phyloP scores from a whole-genome alignment of 1,140 invertebrate genomes.

The Coptotermes formosanus region DNA sequence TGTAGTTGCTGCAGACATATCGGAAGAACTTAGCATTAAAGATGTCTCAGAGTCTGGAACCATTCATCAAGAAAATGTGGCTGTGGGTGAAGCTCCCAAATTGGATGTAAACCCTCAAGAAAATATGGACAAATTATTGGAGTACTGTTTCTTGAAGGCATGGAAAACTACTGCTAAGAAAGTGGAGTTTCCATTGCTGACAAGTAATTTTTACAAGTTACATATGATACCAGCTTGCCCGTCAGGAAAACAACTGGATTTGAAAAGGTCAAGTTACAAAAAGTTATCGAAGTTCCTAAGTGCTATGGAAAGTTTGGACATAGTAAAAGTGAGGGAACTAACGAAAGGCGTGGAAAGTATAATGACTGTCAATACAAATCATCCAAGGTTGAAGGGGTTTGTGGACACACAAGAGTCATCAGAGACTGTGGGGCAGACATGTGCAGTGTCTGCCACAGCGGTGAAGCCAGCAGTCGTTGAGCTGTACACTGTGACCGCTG shows the following conservation, averaged over 20 bases:
- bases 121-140: slow-evolving; percentile 72
- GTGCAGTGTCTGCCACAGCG: slow-evolving; percentile 41
- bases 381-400: slow-evolving; percentile 53
- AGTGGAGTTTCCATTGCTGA: slow-evolving; percentile 65
- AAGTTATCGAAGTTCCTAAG: slow-evolving; percentile 81
- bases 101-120: slow-evolving; percentile 46
- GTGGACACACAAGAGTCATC: slow-evolving; percentile 46
- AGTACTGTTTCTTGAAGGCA: slow-evolving; percentile 76
- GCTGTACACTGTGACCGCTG: slow-evolving; percentile 66
- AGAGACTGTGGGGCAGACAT: slow-evolving; percentile 35
- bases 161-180: slow-evolving; percentile 62
- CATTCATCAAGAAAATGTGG: neutral
- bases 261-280: slow-evolving; percentile 88
- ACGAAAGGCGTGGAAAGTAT: slow-evolving; percentile 74
- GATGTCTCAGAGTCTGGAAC: neutral
- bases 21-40: neutral
- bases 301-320: slow-evolving; percentile 56
- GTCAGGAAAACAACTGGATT: slow-evolving; percentile 63
- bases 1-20: neutral
- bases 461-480: slow-evolving; percentile 60
- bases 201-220: slow-evolving; percentile 76
- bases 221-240: slow-evolving; percentile 75
- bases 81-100: slow-evolving; percentile 33
- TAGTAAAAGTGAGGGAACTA: slow-evolving; percentile 66
- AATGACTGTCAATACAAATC: slow-evolving; percentile 54